Evolutionary conservation across 2,113 vertebrate genomes (phyloP), one percentile per base, ranked within the genome.

Genomic region (Scatophagus argus): DNA sequence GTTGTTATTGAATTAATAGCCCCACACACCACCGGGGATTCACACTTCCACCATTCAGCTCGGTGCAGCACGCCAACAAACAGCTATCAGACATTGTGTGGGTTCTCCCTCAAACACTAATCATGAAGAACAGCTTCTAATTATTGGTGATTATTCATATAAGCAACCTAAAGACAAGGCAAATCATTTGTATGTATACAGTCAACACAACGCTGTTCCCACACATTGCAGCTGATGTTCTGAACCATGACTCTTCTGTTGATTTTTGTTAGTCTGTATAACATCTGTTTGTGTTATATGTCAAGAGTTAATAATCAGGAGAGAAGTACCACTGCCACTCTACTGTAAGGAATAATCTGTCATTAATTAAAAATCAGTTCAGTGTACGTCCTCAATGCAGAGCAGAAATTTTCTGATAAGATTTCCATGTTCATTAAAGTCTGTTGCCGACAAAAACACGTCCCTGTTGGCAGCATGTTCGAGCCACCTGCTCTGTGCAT

Each of bases 1-100:
- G 83, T 85, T 87, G 90, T 93, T 94, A 93, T 92, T 94, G 93
- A 92, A 94, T 94, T 92, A 93, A 92, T 92, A 93, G 90, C 65
- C 74, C 51, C 64, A 84, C 86, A 86, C 85, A 76, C 49, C 61
- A 65, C 84, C 8, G 2, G 70, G 72, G 82, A 81, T 59, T 74
- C 70, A 58, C 83, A 82, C 65, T 54, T 54, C 60, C n/a, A 77
- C 59, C 39, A 10, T 75, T 68, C 74, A 82, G 65, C 56, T 80
- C 59, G 58, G 49, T 36, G 59, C 58, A 66, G 75, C 44, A 41
- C 72, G 51, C 44, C 68, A n/a, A 66, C 74, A 74, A 46, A 59
- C 27, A 47, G 68, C 44, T 41, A 73, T 51, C 41, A 63, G 31
- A 23, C 31, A 74, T 27, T 39, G 27, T 61, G 56, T 0, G 25